A percentile compares a stretch with the other conserved stretches of the same genome.
phyloP scores from a whole-genome alignment of 1,140 invertebrate genomes.

The Neoseiulus cucumeris region DNA sequence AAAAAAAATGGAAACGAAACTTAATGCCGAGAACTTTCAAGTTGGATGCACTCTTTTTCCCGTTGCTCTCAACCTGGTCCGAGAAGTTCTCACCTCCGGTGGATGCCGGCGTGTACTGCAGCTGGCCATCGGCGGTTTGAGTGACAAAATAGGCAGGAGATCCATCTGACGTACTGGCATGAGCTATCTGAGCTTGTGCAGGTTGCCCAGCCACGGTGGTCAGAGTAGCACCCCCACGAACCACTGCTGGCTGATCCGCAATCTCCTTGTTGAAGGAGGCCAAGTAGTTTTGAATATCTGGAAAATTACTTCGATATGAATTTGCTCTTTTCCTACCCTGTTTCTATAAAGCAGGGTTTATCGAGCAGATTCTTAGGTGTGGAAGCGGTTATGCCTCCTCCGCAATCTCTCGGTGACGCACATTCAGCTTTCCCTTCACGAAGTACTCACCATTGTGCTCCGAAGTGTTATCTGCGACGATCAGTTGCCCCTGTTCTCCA shows the following conservation, averaged over 20 bases:
- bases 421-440: no score
- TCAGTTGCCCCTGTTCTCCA: not conserved
- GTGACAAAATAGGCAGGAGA: slow-evolving; percentile 12
- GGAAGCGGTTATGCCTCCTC: no score
- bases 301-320: not conserved
- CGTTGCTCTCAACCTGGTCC: not conserved
- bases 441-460: not conserved
- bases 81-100: slow-evolving; percentile 1
- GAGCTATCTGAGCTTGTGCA: slow-evolving; percentile 12
- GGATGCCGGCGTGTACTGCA: slow-evolving; percentile 2
- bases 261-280: slow-evolving; percentile 69
- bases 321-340: no score
- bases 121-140: not conserved
- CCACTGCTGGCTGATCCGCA: slow-evolving; percentile 27
- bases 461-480: not conserved
- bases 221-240: not conserved
- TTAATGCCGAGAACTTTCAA: no score
- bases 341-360: no score
- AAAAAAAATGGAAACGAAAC: not conserved
- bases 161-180: slow-evolving; percentile 11
- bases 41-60: no score
- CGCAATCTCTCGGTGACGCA: no score
- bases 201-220: slow-evolving; percentile 15
- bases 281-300: slow-evolving; percentile 58
- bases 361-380: no score